These are phyloP conservation scores for Neostethus bicornis DNA, from an alignment of 2,797 vertebrate species.

Conservation along the genomic window DNA sequence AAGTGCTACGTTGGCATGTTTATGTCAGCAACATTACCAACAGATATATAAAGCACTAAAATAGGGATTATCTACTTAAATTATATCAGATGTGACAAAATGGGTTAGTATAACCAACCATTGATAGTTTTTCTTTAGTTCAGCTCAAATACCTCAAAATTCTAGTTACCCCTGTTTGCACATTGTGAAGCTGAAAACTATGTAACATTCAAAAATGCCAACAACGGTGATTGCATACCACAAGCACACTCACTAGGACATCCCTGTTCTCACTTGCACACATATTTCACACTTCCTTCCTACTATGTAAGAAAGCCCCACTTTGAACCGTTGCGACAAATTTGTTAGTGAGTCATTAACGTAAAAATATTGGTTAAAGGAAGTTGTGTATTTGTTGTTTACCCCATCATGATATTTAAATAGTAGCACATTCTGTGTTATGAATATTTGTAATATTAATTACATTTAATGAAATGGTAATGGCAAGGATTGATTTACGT, in stretches of 20 bases:
- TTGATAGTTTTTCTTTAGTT: background rate
- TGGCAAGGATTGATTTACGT: constrained; percentile 2
- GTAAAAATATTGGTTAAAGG: background rate
- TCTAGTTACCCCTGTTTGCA: constrained; percentile 3
- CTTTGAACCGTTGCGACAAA: constrained; percentile 1
- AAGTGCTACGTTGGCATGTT: constrained; percentile 44
- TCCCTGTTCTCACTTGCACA: background rate
- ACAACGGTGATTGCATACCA: constrained; percentile 10
- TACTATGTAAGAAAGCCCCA: constrained; percentile 12
- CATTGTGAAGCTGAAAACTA: background rate
- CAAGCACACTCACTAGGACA: background rate
- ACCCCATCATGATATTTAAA: background rate
- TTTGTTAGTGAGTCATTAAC: constrained; percentile 21
- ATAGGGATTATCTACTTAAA: background rate
- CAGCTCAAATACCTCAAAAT: background rate
- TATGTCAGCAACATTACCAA: background rate
- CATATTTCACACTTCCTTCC: constrained; percentile 51
- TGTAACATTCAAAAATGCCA: constrained; percentile 6
- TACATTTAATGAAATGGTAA: too few relatives aligned
- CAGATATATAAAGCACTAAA: background rate
- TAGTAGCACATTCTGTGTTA: fast-evolving
- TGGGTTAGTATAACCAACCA: background rate
- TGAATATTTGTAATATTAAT: background rate
- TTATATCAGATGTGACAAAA: background rate
- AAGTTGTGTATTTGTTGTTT: background rate